phyloP scores from a whole-genome alignment of 2,113 vertebrate species.

The Phoenicopterus ruber region DNA sequence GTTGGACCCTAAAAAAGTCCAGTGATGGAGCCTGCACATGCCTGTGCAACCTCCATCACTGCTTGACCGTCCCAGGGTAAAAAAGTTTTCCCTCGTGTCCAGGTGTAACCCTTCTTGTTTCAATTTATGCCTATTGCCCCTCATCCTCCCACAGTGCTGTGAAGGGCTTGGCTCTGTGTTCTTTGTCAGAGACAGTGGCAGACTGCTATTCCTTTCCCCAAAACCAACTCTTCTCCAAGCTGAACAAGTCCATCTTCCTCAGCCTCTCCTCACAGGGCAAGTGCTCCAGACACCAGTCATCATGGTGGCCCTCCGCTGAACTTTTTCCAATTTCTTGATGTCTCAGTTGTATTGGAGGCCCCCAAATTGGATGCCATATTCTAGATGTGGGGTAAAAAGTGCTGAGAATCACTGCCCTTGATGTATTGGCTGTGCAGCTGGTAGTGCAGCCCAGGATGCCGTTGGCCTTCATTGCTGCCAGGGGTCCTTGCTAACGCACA shows the following conservation, averaged over 20 bases:
- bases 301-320: not conserved
- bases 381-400: not conserved
- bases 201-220: not conserved
- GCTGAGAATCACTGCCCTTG: not conserved
- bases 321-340: not conserved
- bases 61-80: too few relatives aligned
- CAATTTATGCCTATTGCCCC: not conserved
- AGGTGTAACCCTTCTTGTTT: not conserved
- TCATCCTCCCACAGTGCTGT: not conserved
- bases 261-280: not conserved
- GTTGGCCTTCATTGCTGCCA: not conserved
- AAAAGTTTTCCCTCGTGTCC: rapidly evolving
- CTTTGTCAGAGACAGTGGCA: not conserved
- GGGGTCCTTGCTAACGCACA: not conserved
- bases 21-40: not conserved
- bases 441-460: not conserved
- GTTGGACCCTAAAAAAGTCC: not conserved
- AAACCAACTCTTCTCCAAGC: not conserved
- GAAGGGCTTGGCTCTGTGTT: not conserved
- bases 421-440: not conserved
- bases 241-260: not conserved
- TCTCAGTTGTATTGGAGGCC: not conserved
- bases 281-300: not conserved
- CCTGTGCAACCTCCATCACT: not conserved
- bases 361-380: not conserved